Conservation (phyloP, 1,140 invertebrate genomes). For the Leptopilina clavipes region DNA sequence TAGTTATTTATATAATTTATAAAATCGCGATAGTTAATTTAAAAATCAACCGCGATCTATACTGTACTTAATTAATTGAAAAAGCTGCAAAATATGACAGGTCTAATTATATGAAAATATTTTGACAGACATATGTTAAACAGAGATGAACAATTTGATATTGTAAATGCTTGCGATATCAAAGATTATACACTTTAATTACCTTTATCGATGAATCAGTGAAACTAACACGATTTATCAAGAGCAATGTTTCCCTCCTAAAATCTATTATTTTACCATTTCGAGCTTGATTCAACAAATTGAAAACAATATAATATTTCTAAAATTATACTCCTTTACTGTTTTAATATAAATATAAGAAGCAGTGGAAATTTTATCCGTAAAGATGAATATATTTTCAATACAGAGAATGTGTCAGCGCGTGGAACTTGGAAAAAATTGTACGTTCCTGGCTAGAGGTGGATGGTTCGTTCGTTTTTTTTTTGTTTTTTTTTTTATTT, state of each 20-base stretch:
- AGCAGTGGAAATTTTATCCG: too few species aligned
- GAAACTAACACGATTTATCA: slow-evolving; percentile 52
- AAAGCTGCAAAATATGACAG: background rate
- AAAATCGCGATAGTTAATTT: background rate
- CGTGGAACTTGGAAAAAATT: background rate
- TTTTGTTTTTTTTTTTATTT: background rate
- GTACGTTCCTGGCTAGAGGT: background rate
- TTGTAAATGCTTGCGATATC: slow-evolving; percentile 1
- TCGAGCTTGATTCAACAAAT: background rate
- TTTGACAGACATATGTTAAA: slow-evolving; percentile 5
- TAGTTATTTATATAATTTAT: too few species aligned
- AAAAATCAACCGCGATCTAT: background rate
- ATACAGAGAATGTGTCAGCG: too few species aligned
- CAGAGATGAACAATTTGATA: background rate
- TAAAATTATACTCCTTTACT: too few species aligned
- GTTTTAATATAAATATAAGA: too few species aligned
- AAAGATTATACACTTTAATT: slow-evolving; percentile 60
- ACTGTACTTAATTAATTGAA: background rate
- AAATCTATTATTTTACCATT: slow-evolving; percentile 12
- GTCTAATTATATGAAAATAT: background rate
- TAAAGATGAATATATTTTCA: too few species aligned
- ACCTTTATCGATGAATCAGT: slow-evolving; percentile 56
- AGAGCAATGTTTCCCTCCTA: slow-evolving; percentile 50
- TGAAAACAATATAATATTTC: too few species aligned
- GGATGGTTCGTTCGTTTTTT: too few species aligned